Conservation (phyloP, 2,113 vertebrate species). For the Mormoops blainvillei region DNA sequence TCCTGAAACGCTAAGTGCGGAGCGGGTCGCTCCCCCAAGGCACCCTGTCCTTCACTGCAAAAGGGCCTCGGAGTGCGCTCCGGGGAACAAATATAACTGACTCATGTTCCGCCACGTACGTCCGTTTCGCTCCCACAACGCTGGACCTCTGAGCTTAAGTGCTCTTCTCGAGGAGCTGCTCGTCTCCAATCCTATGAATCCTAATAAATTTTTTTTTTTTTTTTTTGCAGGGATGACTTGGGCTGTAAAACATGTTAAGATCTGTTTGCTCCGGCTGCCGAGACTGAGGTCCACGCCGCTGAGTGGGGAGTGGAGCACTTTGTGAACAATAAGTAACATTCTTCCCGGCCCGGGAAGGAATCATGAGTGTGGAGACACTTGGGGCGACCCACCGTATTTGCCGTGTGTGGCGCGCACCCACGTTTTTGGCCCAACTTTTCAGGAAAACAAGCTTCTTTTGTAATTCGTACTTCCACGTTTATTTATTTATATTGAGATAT, state of each 20-base stretch:
- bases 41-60: accelerated
- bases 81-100: accelerated
- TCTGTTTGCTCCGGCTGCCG: slow-evolving; percentile 55
- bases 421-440: too few species aligned
- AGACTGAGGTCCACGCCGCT: too few species aligned
- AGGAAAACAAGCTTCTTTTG: too few species aligned
- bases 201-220: slow-evolving; percentile 18
- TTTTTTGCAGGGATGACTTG: not conserved
- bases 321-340: not conserved
- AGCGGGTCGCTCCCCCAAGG: accelerated
- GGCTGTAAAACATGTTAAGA: slow-evolving; percentile 43
- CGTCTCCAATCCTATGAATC: not conserved
- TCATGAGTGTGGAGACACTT: accelerated
- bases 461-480: too few species aligned
- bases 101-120: accelerated
- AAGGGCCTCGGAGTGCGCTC: not conserved
- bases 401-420: too few species aligned
- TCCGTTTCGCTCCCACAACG: not conserved
- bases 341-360: not conserved
- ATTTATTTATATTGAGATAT: too few species aligned
- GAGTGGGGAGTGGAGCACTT: too few species aligned
- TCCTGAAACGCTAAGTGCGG: not conserved
- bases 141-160: not conserved
- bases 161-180: not conserved
- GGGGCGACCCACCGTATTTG: too few species aligned